Percentiles rank a stretch among this genome's conserved stretches.
phyloP scores from a whole-genome alignment of 2,888 invertebrate genomes.

The Reticulitermes lucifugus region DNA sequence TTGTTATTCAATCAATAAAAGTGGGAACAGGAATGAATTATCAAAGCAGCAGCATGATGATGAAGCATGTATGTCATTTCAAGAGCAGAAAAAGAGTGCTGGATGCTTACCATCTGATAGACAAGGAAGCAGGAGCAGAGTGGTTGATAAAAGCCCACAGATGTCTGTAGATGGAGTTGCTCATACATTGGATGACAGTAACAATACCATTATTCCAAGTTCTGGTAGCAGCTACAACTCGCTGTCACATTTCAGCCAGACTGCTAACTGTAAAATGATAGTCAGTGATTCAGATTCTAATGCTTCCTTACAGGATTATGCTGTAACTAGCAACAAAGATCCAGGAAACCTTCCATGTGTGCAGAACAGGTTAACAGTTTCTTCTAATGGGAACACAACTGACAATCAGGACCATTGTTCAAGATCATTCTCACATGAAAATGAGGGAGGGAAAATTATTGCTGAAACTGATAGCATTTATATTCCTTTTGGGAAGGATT shows the following conservation, averaged over 20 bases:
- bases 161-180: no score
- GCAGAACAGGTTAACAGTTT: neutral
- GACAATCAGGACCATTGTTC: neutral
- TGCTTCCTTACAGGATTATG: neutral
- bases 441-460: no score
- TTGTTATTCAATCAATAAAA: neutral
- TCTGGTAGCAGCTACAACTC: neutral
- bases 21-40: neutral
- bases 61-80: neutral
- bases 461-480: no score
- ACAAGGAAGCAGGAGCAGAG: no score
- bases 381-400: neutral
- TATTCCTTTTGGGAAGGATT: no score
- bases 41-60: neutral
- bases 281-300: neutral
- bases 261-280: no score
- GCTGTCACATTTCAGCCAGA: no score
- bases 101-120: no score
- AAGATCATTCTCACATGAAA: neutral
- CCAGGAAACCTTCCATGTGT: no score
- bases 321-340: no score
- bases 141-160: no score
- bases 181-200: neutral
- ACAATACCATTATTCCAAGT: constrained; percentile 1
- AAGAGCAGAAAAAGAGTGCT: no score